Conservation (phyloP, 2,113 vertebrate genomes). For the Benitochromis conjunctus region DNA sequence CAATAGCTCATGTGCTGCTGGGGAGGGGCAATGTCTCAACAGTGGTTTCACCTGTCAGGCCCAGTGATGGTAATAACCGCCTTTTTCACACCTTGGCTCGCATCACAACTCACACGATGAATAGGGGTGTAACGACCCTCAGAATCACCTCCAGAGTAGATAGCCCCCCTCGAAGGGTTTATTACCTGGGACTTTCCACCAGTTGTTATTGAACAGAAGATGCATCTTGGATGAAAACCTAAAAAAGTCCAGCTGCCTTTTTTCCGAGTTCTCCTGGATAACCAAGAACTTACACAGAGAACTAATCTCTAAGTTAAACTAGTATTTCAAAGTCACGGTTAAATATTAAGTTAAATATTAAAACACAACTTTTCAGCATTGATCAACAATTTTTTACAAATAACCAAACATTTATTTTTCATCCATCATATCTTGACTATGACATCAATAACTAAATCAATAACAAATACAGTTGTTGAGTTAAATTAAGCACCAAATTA, state of each 20-base stretch:
- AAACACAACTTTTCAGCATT: neutral
- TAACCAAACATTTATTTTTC: neutral
- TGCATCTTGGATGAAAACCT: neutral
- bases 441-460: neutral
- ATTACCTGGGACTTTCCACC: neutral
- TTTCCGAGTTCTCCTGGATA: neutral
- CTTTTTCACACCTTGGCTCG: neutral
- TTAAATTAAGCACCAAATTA: too few species aligned
- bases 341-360: neutral
- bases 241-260: neutral
- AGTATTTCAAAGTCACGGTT: neutral
- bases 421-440: neutral
- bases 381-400: neutral
- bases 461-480: too few species aligned
- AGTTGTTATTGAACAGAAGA: neutral
- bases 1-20: neutral
- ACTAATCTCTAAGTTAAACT: neutral
- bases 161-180: neutral
- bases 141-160: neutral
- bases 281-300: neutral
- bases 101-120: neutral
- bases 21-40: neutral
- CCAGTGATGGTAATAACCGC: neutral
- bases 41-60: neutral
- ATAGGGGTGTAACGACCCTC: neutral